phyloP scores from a whole-genome alignment of 1,140 invertebrate genomes.

The Drosophila teissieri region DNA sequence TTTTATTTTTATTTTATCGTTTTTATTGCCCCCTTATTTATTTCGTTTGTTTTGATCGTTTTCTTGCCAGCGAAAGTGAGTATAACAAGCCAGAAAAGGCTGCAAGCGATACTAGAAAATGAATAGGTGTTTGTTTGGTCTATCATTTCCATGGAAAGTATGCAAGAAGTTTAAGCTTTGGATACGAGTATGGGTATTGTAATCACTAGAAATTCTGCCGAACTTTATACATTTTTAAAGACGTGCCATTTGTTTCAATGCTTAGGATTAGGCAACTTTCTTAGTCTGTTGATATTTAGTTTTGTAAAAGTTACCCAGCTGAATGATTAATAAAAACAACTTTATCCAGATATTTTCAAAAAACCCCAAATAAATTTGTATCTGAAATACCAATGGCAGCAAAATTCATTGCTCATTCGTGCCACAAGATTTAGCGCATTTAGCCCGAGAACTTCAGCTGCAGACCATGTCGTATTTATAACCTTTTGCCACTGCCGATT shows the following conservation, averaged over 20 bases:
- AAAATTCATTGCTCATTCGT: slow-evolving; percentile 12
- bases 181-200: slow-evolving; percentile 3
- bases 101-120: slow-evolving; percentile 25
- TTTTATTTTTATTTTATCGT: slow-evolving; percentile 31
- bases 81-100: slow-evolving; percentile 7
- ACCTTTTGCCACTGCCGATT: slow-evolving; percentile 20
- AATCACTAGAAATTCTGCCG: slow-evolving; percentile 21
- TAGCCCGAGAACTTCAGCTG: slow-evolving; percentile 4
- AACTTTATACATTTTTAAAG: not conserved
- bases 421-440: slow-evolving; percentile 24
- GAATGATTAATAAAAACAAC: too few species aligned
- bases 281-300: not conserved
- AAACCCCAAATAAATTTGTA: not conserved
- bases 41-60: slow-evolving; percentile 40
- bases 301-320: too few species aligned
- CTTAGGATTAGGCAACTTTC: not conserved
- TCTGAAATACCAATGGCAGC: slow-evolving; percentile 7
- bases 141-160: slow-evolving; percentile 39
- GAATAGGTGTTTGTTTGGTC: slow-evolving; percentile 29
- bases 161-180: slow-evolving; percentile 22
- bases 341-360: not conserved
- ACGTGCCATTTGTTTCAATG: too few species aligned
- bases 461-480: slow-evolving; percentile 18
- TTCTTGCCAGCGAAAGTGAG: slow-evolving; percentile 25
- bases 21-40: slow-evolving; percentile 41